phyloP scores from a whole-genome alignment of 2,797 vertebrate genomes.

The Acropternis orthonyx region DNA sequence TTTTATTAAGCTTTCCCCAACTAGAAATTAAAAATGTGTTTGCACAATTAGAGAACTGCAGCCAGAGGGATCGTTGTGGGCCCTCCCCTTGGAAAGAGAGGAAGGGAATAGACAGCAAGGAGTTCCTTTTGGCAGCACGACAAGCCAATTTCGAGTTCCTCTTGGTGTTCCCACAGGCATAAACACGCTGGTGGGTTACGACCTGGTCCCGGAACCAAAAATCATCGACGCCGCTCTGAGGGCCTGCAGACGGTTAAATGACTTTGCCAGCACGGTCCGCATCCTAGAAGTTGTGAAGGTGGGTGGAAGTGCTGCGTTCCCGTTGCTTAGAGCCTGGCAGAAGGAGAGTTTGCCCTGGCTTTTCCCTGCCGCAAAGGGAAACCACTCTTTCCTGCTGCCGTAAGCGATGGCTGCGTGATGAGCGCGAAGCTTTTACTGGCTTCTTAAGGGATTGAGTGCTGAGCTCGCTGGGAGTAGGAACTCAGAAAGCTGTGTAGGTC shows the following conservation, averaged over 20 bases:
- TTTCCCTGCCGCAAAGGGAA: not conserved
- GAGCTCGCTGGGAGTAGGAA: not conserved
- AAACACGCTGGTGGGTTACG: constrained; percentile 92
- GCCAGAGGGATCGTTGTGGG: not conserved
- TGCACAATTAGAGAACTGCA: not conserved
- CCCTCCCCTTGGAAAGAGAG: not conserved
- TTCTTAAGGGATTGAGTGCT: too few relatives aligned
- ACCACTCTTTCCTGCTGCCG: accelerated
- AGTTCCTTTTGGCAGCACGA: not conserved
- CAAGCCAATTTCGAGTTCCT: not conserved
- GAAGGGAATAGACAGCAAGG: not conserved
- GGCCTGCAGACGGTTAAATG: constrained; percentile 92
- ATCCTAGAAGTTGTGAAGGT: constrained; percentile 96
- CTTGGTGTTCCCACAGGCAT: constrained; percentile 78
- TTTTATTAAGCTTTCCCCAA: not conserved
- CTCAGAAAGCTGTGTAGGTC: not conserved
- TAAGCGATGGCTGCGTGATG: accelerated
- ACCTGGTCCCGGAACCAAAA: constrained; percentile 96
- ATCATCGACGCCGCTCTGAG: constrained; percentile 91
- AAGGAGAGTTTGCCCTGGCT: not conserved
- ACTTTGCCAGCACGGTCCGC: constrained; percentile 91
- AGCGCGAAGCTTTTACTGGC: not conserved
- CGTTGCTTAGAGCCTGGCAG: not conserved
- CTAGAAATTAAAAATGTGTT: not conserved
- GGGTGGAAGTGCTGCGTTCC: not conserved